These are phyloP conservation scores for Phoeniculus purpureus DNA, from an alignment of 2,797 vertebrate genomes.

Conservation along the genomic window DNA sequence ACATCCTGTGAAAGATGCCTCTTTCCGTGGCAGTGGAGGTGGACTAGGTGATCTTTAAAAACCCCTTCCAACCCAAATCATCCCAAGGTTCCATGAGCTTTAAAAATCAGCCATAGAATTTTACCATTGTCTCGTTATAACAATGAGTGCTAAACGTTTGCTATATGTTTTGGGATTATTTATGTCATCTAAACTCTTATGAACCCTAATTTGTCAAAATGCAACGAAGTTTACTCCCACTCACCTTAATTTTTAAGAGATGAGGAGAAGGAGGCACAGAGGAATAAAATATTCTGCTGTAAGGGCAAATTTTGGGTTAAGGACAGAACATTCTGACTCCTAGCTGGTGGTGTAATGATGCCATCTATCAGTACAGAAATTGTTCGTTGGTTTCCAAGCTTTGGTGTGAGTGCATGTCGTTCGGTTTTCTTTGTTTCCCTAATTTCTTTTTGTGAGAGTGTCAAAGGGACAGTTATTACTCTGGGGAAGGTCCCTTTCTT, in stretches of 20 bases:
- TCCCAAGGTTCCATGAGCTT: neutral
- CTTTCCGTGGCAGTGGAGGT: neutral
- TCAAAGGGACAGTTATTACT: neutral
- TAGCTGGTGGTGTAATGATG: neutral
- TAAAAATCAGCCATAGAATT: neutral
- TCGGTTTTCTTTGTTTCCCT: slow-evolving; percentile 1
- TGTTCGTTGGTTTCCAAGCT: slow-evolving; percentile 39
- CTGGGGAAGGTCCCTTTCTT: slow-evolving; percentile 30
- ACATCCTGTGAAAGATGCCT: neutral
- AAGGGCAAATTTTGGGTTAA: neutral
- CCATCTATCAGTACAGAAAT: neutral
- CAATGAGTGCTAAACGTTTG: neutral
- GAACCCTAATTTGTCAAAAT: neutral
- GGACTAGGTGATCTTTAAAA: neutral
- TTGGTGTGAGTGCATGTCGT: neutral
- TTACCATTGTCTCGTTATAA: neutral
- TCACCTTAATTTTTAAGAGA: neutral
- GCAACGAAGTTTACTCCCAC: neutral
- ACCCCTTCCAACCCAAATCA: neutral
- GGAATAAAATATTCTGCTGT: neutral
- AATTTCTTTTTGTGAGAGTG: neutral
- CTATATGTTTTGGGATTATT: neutral
- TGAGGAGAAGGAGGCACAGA: neutral
- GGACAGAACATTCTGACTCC: neutral
- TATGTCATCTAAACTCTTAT: neutral